These are phyloP conservation scores for Ennomos quercinarius DNA, from an alignment of 2,888 invertebrate genomes.

Conservation along the genomic window DNA sequence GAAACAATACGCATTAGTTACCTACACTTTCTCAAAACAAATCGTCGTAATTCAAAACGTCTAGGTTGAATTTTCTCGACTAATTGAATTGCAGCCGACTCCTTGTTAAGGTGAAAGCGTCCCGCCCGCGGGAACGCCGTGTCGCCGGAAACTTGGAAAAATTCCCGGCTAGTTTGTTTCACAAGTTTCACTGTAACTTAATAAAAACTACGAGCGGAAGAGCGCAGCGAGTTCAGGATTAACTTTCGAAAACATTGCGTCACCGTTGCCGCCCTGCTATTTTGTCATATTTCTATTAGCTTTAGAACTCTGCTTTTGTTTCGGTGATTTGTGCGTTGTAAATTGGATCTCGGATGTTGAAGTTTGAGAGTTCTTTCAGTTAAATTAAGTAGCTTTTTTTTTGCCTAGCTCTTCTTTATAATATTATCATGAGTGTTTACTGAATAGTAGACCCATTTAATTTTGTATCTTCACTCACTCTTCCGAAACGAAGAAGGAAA, in stretches of 20 bases:
- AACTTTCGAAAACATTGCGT: constrained; percentile 66
- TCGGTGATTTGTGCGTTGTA: constrained; percentile 13
- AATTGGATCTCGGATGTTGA: not conserved
- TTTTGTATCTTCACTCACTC: too few relatives aligned
- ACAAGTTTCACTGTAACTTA: constrained; percentile 76
- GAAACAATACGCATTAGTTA: constrained; percentile 3
- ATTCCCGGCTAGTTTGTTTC: constrained; percentile 76
- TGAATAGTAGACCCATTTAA: too few relatives aligned
- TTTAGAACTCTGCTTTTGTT: constrained; percentile 27
- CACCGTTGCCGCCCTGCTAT: constrained; percentile 43
- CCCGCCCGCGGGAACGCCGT: constrained; percentile 46
- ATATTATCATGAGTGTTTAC: too few relatives aligned
- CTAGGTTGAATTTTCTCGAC: constrained; percentile 55
- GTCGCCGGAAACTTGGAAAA: constrained; percentile 71
- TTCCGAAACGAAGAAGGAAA: too few relatives aligned
- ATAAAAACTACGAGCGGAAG: constrained; percentile 63
- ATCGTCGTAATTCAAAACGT: constrained; percentile 46
- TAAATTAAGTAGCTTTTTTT: too few relatives aligned
- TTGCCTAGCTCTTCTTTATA: too few relatives aligned
- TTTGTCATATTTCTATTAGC: constrained; percentile 54
- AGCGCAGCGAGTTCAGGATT: constrained; percentile 62
- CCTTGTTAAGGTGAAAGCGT: constrained; percentile 67
- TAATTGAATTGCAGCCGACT: constrained; percentile 76
- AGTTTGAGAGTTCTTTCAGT: too few relatives aligned
- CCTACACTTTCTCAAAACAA: constrained; percentile 28